Base-by-base conservation (phyloP, 2,888 invertebrate genomes). In the Therioaphis trifolii region DNA sequence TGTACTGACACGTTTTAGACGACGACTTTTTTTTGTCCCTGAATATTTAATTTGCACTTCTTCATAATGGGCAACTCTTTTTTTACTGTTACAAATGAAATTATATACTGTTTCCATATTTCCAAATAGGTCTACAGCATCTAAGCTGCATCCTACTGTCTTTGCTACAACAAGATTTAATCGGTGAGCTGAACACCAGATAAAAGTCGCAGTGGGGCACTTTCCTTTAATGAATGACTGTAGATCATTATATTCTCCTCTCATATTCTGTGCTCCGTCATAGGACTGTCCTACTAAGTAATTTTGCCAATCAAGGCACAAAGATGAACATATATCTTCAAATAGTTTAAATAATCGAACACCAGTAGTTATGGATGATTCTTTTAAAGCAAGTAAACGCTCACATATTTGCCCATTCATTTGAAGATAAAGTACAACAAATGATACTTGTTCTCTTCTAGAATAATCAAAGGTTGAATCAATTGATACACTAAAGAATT, bases 241-340 rank as follows among this genome's bases (percentile, higher is more conserved):
- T 74, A 87, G 75, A 77, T 87, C 87, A 80, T 85, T 84, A 77
- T 88, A 87, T 29, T 84, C 85, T 18, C 87, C 87, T 24, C 86
- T 85, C 87, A 88, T 88, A 85, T 87, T 87, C 61, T 86, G 85
- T 29, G 88, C 87, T 86, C 87, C 88, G 85, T 88, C 87, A 85
- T 87, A 87, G 63, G 85, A 86, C 77, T 88, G 87, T 24, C 87
- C 87, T 40, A 69, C 5, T 46, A 69, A 46, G 24, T 21, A 43
- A 15, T 40, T 43, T 46, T 69, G 21, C 46, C 69, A 69, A 69
- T 69, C 69, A 43, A 69, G 46, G 24, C 69, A 21, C 15, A 43
- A 43, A 43, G n/a, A 40, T 43, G 14, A 24, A 40, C 40, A 43
- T 69, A 69, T 46, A 14, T 69, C 24, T 69, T 69, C 69, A 69